Conservation (phyloP, 2,888 invertebrate genomes). For the Agriopis leucophaearia region DNA sequence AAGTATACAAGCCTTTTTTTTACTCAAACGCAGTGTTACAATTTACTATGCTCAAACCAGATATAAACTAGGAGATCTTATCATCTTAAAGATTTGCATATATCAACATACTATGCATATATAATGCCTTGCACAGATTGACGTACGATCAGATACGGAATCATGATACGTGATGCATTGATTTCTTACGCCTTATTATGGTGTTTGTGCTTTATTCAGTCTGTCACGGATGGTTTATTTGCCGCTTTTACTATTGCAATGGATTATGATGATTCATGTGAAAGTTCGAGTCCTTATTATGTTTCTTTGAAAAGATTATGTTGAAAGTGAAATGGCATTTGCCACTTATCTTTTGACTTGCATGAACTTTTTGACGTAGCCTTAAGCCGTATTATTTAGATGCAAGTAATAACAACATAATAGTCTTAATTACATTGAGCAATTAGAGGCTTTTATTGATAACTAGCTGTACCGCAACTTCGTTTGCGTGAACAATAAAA, state of each 20-base stretch:
- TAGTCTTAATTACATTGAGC: not conserved
- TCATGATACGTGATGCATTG: constrained; percentile 57
- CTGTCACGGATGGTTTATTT: constrained; percentile 45
- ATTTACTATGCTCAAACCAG: constrained; percentile 13
- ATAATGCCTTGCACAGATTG: constrained; percentile 57
- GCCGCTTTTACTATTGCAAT: constrained; percentile 36
- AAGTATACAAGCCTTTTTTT: not conserved
- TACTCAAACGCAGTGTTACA: constrained; percentile 3
- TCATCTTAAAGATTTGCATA: constrained; percentile 44
- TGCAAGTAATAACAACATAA: not conserved
- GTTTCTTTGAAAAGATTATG: constrained; percentile 30
- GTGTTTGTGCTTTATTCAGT: constrained; percentile 47
- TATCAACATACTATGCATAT: constrained; percentile 57
- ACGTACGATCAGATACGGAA: constrained; percentile 58
- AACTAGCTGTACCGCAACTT: not conserved
- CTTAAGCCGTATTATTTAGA: not conserved
- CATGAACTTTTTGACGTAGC: constrained; percentile 12
- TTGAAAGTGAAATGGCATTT: constrained; percentile 34
- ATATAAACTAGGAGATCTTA: constrained; percentile 38
- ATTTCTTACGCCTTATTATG: constrained; percentile 56
- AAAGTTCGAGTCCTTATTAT: constrained; percentile 40
- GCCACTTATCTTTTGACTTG: constrained; percentile 18
- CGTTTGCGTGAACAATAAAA: no score
- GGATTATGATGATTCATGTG: constrained; percentile 36
- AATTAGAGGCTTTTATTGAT: not conserved